phyloP scores from a whole-genome alignment of 2,113 vertebrate species.

The Indicator indicator region DNA sequence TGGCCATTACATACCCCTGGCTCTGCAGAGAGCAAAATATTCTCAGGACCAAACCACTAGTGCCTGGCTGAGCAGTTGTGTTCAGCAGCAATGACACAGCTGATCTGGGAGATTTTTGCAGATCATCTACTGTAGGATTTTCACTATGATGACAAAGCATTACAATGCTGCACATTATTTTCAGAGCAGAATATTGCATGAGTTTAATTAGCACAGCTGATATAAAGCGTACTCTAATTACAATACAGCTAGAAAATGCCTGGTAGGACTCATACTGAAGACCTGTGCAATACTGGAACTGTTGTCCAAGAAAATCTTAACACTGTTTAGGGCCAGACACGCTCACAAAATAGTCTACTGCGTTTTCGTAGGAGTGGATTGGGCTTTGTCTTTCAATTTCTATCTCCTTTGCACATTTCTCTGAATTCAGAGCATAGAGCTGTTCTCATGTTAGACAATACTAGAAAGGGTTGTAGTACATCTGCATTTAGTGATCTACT shows the following conservation, averaged over 20 bases:
- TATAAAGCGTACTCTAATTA: background rate
- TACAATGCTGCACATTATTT: background rate
- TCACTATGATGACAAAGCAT: background rate
- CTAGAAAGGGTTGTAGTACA: background rate
- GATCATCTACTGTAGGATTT: background rate
- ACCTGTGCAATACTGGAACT: background rate
- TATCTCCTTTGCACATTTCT: background rate
- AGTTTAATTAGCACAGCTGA: background rate
- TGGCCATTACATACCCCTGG: background rate
- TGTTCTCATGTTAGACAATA: background rate
- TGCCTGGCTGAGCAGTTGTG: background rate
- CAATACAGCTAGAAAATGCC: background rate
- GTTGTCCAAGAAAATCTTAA: background rate
- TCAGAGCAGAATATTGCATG: background rate
- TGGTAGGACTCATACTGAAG: background rate
- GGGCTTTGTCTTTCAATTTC: background rate
- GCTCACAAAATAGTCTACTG: background rate
- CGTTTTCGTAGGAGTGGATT: background rate
- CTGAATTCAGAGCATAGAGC: background rate
- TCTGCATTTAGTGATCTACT: background rate
- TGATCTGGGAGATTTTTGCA: background rate
- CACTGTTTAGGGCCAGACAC: background rate
- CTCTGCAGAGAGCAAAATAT: background rate
- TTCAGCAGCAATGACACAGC: background rate
- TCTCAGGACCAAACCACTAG: background rate